Base-by-base conservation (phyloP, 2,888 invertebrate species). In the Pocota personata region DNA sequence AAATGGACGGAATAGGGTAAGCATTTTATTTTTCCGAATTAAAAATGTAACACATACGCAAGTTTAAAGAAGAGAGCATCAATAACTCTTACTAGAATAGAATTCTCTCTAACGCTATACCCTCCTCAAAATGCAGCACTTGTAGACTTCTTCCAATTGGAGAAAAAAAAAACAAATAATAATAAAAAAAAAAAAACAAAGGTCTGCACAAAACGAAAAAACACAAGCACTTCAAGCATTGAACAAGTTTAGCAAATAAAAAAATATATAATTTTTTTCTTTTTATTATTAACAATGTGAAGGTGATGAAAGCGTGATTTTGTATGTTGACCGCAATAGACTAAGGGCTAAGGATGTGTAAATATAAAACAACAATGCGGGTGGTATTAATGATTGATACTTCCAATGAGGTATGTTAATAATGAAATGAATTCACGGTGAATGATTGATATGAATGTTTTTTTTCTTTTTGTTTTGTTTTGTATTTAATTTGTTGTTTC, bases 1-100 rank as follows among this genome's bases (percentile, higher is more conserved):
- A 86, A 86, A 86, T 82, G 86, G 86, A 86, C 86, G 86, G 86
- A 86, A 62, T 82, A 77, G 86, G 86, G 82, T 82, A 82, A 86
- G 80, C 80, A 43, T 66, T 80, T 67, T 52, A 52, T 55, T 43
- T 62, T 55, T 69, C 55, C 27, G 24, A 40, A 43, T 71, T 60
- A 58, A 71, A 62, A 30, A 16, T 43, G 16, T 50, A 58, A 72
- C 21, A 72, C 21, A 35, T 64, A 32, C 6, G 12, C 21, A 37
- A 52, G 50, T 40, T 37, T 64, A 35, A 57, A 78, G 52, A 8
- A 52, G 27, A 19, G 43, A 32, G 60, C 40, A 60, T 24, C 24
- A 24, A 24, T 27, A n/a, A 16, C n/a, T 71, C 52, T 48, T 6
- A 14, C 48, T 64, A 30, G 55, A 57, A n/a, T 50, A n/a, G 30